Evolutionary conservation across 2,113 vertebrate genomes (phyloP), one percentile per base, ranked within the genome.

Genomic region (Mus spicilegus): DNA sequence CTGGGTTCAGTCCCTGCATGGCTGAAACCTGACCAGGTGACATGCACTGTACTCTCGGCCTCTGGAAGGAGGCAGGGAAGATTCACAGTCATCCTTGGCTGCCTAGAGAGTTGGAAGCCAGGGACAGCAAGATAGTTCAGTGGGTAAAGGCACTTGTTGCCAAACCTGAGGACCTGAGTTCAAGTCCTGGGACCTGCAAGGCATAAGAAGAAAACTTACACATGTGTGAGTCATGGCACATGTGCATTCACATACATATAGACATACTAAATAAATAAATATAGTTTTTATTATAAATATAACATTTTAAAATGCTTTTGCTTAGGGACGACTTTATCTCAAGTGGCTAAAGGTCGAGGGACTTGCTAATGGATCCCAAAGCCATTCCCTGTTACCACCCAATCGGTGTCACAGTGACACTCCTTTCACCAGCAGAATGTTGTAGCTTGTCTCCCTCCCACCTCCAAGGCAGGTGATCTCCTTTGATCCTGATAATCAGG

Each of bases 241-340:
- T 86, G 63, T 67, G 17, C 16, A 33, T 30, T 65, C 63, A 86
- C 19, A 67, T 49, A 51, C 84, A 33, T 69, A 36, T 69, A 51
- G 2, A 67, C n/a, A 69, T 4, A 49, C 26, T 42, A 67, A 69
- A 33, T 86, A 67, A 69, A 20, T 86, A 63, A 86, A 36, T 51
- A 51, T 1, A 67, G 33, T 11, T 46, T 46, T 49, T 36, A 86
- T 49, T 49, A 69, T 86, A 67, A 46, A 36, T 22, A 63, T 10
- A 42, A 63, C 42, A 87, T 78, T 96, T 56, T 39, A 80, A 87
- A 46, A n/a, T 69, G 4, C 36, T 58, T 90, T 75, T 84, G 20
- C 73, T 54, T 97, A 73, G 61, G 61, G 65, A 87, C 65, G 73
- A 49, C 93, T n/a, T 56, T 87, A 39, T 78, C 24, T 58, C n/a